These are phyloP conservation scores for Pandemis cinnamomeana DNA, from an alignment of 2,888 invertebrate species.

Conservation along the genomic window DNA sequence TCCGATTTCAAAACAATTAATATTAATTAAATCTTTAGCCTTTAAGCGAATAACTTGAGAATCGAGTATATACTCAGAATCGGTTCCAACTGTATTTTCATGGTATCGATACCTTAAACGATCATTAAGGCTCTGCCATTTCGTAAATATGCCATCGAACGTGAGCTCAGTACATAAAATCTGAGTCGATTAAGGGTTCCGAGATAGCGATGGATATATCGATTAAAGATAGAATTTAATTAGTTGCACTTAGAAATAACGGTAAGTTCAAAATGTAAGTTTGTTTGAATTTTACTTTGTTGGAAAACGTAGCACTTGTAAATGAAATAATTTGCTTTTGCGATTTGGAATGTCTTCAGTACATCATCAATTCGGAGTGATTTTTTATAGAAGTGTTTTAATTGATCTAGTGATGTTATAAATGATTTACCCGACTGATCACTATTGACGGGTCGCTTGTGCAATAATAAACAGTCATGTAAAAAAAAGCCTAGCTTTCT, in stretches of 20 bases:
- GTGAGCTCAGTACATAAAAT: constrained; percentile 31
- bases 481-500: no score
- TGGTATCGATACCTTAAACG: constrained; percentile 34
- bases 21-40: background rate
- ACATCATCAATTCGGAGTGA: no score
- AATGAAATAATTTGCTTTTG: no score
- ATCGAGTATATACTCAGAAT: constrained; percentile 13
- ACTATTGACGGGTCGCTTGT: no score
- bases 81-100: constrained; percentile 12
- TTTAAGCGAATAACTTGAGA: background rate
- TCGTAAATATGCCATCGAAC: constrained; percentile 41
- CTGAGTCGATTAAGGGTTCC: constrained; percentile 31
- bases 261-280: background rate
- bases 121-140: constrained; percentile 36
- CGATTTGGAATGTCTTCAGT: no score
- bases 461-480: no score
- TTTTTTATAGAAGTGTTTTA: no score
- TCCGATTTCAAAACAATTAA: no score
- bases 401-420: no score
- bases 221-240: constrained; percentile 14
- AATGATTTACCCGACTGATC: no score
- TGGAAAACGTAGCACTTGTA: no score
- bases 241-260: background rate
- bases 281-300: no score
- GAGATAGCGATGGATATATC: constrained; percentile 31